A percentile compares a stretch with the other conserved stretches of the same genome.
Conservation (phyloP, 2,113 vertebrate species). For the Microcebus lehilahytsara region DNA sequence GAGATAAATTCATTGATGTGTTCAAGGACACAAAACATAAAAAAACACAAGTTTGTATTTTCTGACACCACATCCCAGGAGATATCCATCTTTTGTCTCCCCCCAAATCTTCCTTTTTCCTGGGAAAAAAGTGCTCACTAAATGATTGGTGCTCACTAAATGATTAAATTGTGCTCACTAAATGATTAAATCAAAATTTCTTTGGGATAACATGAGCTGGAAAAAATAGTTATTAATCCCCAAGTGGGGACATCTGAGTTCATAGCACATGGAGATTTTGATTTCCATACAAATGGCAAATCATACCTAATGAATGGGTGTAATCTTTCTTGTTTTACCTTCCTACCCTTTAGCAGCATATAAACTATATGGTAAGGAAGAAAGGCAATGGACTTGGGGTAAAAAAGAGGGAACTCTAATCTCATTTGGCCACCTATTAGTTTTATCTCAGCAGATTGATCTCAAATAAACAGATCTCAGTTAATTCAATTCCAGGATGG, state of each 20-base stretch:
- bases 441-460: neutral
- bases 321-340: neutral
- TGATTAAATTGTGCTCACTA: neutral
- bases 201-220: neutral
- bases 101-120: neutral
- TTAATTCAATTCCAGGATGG: neutral
- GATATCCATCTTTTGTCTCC: neutral
- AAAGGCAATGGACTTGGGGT: neutral
- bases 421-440: neutral
- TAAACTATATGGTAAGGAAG: neutral
- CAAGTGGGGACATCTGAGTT: neutral
- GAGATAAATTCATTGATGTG: neutral
- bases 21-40: neutral
- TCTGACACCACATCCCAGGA: neutral
- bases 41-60: neutral
- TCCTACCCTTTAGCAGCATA: neutral
- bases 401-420: neutral
- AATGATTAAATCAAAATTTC: neutral
- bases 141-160: too few relatives aligned
- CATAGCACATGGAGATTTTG: neutral
- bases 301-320: neutral
- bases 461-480: neutral
- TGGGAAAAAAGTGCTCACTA: neutral
- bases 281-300: constrained; percentile 3
- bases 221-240: neutral